Base-by-base conservation (phyloP, 2,888 invertebrate species). In the Drosophila melanocephala region DNA sequence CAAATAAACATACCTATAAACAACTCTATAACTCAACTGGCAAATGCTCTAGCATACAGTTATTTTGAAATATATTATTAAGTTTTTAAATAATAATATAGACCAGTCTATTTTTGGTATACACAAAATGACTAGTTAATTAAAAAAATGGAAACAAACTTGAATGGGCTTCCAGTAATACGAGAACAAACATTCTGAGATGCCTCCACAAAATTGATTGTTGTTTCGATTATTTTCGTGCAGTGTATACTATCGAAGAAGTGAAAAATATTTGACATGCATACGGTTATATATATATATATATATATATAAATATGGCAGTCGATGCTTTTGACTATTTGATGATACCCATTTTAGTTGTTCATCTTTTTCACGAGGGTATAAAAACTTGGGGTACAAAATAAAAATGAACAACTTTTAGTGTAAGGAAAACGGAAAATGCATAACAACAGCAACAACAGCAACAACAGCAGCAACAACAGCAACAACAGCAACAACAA, bases 401-500 rank as follows among this genome's bases (percentile, higher is more conserved):
- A 56, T 61, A 72, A 67, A 72, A 78, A 62, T 68, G 67, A 68
- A 59, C 78, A 75, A 65, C 72, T 75, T 78, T 78, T 75, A 75
- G 66, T 79, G 73, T 58, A 68, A 59, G 53, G 57, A 63, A 70
- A 74, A 77, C 75, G 77, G 56, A 79, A 81, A 79, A 74, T 79
- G 69, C 64, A 72, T 37, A 59, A 72, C 77, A 79, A 72, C 66
- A 69, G 72, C 60, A 70, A 35, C 52, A 50, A 47, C 33, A 57
- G 39, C 66, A 72, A 72, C 60, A 66, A 52, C 52, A 44, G 39
- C 37, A 57, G 52, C 26, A 56, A 35, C 50, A 37, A 6, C 16
- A 37, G 0, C 28, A 28, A 28, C 28, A 28, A 28, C 28, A 26
- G 2, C 65, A 72, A 72, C 60, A 66, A 52, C 52, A 50, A 39